A percentile compares a stretch with the other conserved stretches of the same genome.
Evolutionary conservation across 92 coral and sea anemone species (phyloP).

Genomic region (Pocillopora grandis): DNA sequence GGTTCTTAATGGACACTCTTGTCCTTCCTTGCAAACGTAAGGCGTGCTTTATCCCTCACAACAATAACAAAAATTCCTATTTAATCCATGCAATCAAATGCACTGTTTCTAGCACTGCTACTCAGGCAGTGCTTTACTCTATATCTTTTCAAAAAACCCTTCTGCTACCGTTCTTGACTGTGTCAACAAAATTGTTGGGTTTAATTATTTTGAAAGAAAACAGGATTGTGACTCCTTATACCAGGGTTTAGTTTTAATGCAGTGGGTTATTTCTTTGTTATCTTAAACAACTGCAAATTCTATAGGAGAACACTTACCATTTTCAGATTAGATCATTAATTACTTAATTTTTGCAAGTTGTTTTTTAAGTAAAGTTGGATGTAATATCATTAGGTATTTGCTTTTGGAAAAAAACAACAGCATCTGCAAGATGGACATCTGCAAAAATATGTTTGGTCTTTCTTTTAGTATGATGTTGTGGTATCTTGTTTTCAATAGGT

Average conservation of each 20-base stretch:
- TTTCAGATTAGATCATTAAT: neutral
- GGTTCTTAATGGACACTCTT: too few relatives aligned
- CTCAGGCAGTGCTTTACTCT: neutral
- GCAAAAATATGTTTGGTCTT: too few relatives aligned
- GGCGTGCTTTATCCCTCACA: too few relatives aligned
- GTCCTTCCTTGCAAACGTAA: too few relatives aligned
- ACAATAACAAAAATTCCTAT: too few relatives aligned
- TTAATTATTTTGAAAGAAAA: neutral
- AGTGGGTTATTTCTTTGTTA: neutral
- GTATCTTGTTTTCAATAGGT: too few relatives aligned
- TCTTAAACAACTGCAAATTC: constrained; percentile 1
- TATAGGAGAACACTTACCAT: constrained; percentile 8
- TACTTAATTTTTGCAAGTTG: neutral
- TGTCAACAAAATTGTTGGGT: neutral
- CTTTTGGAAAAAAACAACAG: neutral
- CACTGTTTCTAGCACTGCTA: too few relatives aligned
- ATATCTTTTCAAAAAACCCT: neutral
- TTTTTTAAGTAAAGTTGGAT: neutral
- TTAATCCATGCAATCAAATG: too few relatives aligned
- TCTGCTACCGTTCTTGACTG: neutral
- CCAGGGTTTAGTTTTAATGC: neutral
- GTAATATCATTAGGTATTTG: neutral
- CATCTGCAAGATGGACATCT: neutral
- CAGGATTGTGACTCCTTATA: neutral
- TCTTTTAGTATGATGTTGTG: too few relatives aligned